These are phyloP conservation scores for Chironomus tepperi DNA, from an alignment of 1,140 invertebrate species.

Conservation along the genomic window DNA sequence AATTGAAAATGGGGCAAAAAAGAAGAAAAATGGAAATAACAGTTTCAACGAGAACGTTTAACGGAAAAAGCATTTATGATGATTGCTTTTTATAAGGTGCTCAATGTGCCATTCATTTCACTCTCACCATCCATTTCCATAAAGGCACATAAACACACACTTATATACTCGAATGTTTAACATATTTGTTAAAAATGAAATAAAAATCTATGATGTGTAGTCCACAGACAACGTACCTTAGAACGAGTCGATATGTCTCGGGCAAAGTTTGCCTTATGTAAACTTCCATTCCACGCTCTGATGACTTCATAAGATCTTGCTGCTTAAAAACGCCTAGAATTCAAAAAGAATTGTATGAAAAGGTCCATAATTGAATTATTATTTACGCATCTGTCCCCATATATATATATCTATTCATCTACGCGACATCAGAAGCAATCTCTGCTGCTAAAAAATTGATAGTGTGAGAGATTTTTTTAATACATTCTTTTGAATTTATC, in stretches of 20 bases:
- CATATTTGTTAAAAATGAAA: not conserved
- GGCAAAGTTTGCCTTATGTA: conserved; percentile 70
- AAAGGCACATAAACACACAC: too few species aligned
- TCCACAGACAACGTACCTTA: conserved; percentile 36
- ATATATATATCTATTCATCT: not conserved
- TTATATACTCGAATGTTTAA: not conserved
- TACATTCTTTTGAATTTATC: too few species aligned
- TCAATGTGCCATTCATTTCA: not conserved
- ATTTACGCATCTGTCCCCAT: not conserved
- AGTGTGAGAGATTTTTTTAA: too few species aligned
- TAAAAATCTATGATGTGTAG: too few species aligned
- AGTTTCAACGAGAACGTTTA: not conserved
- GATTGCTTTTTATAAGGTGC: conserved; percentile 10
- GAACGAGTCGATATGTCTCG: conserved; percentile 64
- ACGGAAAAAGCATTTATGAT: conserved; percentile 12
- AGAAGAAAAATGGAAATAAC: not conserved
- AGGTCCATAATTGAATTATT: conserved; percentile 9
- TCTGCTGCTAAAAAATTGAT: too few species aligned
- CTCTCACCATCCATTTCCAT: too few species aligned
- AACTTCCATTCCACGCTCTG: conserved; percentile 62
- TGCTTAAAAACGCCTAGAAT: conserved; percentile 75
- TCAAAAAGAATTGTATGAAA: conserved; percentile 30
- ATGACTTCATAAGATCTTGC: conserved; percentile 68
- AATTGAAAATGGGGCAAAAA: not conserved
- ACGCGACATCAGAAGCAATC: too few species aligned